Evolutionary conservation across 2,888 invertebrate species (phyloP).

Genomic region (Leptogaster cylindrica): DNA sequence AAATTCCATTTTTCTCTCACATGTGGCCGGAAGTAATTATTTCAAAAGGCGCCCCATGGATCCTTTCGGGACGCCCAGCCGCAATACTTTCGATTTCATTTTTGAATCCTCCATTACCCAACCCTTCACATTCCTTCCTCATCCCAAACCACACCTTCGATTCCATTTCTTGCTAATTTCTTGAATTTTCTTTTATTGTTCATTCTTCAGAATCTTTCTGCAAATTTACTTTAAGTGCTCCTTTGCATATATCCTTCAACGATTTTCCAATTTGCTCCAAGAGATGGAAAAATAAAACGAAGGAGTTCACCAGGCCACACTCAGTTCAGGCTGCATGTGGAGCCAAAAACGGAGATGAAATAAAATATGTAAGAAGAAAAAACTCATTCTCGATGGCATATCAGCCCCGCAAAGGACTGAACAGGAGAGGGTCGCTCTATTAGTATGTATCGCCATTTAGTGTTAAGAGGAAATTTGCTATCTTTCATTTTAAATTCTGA

Average conservation of each 20-base stretch:
- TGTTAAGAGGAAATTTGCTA: slow-evolving; percentile 50
- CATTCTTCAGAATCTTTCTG: slow-evolving; percentile 3
- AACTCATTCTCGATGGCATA: not conserved
- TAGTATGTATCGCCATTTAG: slow-evolving; percentile 48
- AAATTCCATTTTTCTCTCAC: no score
- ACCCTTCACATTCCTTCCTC: slow-evolving; percentile 9
- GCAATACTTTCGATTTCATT: not conserved
- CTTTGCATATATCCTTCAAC: slow-evolving; percentile 37
- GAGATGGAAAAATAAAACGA: slow-evolving; percentile 23
- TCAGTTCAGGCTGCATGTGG: not conserved
- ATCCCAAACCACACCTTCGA: not conserved
- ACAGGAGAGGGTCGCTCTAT: not conserved
- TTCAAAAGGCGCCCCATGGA: no score
- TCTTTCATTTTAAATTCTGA: slow-evolving; percentile 49
- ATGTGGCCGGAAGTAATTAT: no score
- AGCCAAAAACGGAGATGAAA: slow-evolving; percentile 10
- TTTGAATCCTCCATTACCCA: slow-evolving; percentile 25
- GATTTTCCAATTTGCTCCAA: slow-evolving; percentile 25
- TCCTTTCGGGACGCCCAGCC: no score
- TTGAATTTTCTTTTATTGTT: slow-evolving; percentile 24
- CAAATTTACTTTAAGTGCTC: slow-evolving; percentile 33
- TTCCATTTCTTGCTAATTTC: slow-evolving; percentile 30
- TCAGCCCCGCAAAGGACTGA: not conserved
- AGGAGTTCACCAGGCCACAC: not conserved
- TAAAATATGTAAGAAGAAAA: slow-evolving; percentile 2